Evolutionary conservation across 2,888 invertebrate species (phyloP).

Genomic region (Phyllotreta cruciferae): DNA sequence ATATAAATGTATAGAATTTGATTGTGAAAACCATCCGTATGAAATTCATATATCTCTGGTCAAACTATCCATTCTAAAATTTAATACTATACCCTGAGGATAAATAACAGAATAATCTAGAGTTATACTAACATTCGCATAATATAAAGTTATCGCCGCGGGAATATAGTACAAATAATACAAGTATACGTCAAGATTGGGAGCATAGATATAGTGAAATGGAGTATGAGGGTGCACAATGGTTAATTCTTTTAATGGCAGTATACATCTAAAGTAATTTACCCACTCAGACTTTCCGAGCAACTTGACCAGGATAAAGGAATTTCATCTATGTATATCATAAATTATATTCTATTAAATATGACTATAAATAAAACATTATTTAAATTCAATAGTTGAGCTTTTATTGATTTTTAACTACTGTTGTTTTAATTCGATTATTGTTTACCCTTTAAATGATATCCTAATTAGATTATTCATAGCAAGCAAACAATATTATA

Average conservation of each 20-base stretch:
- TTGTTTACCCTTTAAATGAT: too few relatives aligned
- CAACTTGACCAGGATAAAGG: too few relatives aligned
- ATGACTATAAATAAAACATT: too few relatives aligned
- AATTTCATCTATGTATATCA: too few relatives aligned
- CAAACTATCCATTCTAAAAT: slow-evolving; percentile 31
- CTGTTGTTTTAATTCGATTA: too few relatives aligned
- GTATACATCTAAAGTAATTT: too few relatives aligned
- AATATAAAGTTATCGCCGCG: slow-evolving; percentile 29
- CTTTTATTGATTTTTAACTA: too few relatives aligned
- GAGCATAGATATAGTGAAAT: slow-evolving; percentile 20
- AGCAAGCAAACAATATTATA: too few relatives aligned
- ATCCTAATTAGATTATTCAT: too few relatives aligned
- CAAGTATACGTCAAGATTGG: slow-evolving; percentile 29
- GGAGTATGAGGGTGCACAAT: not conserved
- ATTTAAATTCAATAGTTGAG: too few relatives aligned
- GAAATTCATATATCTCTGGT: slow-evolving; percentile 24
- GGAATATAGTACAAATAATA: slow-evolving; percentile 26
- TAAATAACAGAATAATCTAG: slow-evolving; percentile 32
- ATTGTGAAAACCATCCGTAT: slow-evolving; percentile 16
- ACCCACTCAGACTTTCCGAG: too few relatives aligned
- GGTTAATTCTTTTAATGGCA: not conserved
- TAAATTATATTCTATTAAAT: too few relatives aligned
- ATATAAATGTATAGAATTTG: slow-evolving; percentile 16
- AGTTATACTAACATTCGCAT: slow-evolving; percentile 34
- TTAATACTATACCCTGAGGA: slow-evolving; percentile 32